Conservation (phyloP, 2,113 vertebrate genomes). For the Hemiprocne comata region DNA sequence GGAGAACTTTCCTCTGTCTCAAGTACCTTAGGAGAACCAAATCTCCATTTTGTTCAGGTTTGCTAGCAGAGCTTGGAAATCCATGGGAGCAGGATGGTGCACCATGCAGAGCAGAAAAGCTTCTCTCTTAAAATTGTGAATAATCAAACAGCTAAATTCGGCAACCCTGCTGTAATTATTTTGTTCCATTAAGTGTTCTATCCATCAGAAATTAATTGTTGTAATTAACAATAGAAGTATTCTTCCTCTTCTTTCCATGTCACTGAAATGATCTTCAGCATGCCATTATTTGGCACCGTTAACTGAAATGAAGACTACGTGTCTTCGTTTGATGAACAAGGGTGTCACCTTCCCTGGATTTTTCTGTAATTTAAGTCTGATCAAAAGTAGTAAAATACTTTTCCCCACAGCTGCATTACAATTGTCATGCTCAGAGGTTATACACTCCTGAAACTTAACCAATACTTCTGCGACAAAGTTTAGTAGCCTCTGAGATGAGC, state of each 20-base stretch:
- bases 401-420: neutral
- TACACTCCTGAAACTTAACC: neutral
- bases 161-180: slow-evolving; percentile 39
- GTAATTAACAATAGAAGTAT: slow-evolving; percentile 52
- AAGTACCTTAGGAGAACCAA: neutral
- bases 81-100: neutral
- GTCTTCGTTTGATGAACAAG: slow-evolving; percentile 7
- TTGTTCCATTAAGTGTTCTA: slow-evolving; percentile 54
- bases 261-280: slow-evolving; percentile 36
- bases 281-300: slow-evolving; percentile 2
- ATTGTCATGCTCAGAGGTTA: neutral
- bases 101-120: neutral
- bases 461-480: neutral
- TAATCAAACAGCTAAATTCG: slow-evolving; percentile 26
- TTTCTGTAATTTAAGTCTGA: slow-evolving; percentile 3
- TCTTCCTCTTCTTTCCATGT: slow-evolving; percentile 10
- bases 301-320: slow-evolving; percentile 17
- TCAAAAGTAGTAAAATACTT: neutral
- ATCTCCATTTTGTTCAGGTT: neutral
- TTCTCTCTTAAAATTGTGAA: slow-evolving; percentile 2
- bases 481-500: neutral
- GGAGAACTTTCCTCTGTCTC: neutral
- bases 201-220: slow-evolving; percentile 62
- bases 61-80: fast-evolving
- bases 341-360: slow-evolving; percentile 23